A percentile compares a stretch with the other conserved stretches of the same genome.
Conservation (phyloP, 2,888 invertebrate species). For the Hoplodrina ambigua region DNA sequence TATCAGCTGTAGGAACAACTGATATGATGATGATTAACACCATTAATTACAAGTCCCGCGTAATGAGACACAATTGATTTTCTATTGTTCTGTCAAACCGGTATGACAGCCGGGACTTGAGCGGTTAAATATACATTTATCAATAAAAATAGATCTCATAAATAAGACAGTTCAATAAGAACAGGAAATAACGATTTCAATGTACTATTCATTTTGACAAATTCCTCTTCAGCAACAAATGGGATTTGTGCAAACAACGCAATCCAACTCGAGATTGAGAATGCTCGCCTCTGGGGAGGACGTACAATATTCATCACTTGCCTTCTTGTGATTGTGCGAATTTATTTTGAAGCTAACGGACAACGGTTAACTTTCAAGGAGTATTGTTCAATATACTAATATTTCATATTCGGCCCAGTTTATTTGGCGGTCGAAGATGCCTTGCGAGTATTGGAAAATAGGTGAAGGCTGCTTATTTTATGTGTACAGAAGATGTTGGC, state of each 20-base stretch:
- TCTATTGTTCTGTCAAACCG: too few relatives aligned
- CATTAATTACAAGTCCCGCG: too few relatives aligned
- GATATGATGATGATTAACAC: background rate
- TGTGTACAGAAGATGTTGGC: too few relatives aligned
- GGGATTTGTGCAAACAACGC: slow-evolving; percentile 62
- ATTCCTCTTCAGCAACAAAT: slow-evolving; percentile 62
- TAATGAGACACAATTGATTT: too few relatives aligned
- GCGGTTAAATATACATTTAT: background rate
- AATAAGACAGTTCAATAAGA: slow-evolving; percentile 20
- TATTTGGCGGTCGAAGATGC: slow-evolving; percentile 8
- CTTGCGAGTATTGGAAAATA: slow-evolving; percentile 24
- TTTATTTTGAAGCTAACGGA: slow-evolving; percentile 52
- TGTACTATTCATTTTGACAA: slow-evolving; percentile 56
- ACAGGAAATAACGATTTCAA: slow-evolving; percentile 44
- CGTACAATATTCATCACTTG: slow-evolving; percentile 69
- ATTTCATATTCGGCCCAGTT: slow-evolving; percentile 26
- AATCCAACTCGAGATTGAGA: slow-evolving; percentile 68
- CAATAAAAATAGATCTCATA: slow-evolving; percentile 5
- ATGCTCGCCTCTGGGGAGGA: slow-evolving; percentile 57
- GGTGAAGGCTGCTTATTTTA: slow-evolving; percentile 15
- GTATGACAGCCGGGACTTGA: too few relatives aligned
- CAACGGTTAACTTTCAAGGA: slow-evolving; percentile 30
- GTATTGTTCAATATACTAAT: slow-evolving; percentile 30
- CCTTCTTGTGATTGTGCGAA: slow-evolving; percentile 44
- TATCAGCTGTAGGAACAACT: too few relatives aligned